A percentile compares a stretch with the other conserved stretches of the same genome.
Conservation (phyloP, 2,888 invertebrate genomes). For the Therioaphis trifolii region DNA sequence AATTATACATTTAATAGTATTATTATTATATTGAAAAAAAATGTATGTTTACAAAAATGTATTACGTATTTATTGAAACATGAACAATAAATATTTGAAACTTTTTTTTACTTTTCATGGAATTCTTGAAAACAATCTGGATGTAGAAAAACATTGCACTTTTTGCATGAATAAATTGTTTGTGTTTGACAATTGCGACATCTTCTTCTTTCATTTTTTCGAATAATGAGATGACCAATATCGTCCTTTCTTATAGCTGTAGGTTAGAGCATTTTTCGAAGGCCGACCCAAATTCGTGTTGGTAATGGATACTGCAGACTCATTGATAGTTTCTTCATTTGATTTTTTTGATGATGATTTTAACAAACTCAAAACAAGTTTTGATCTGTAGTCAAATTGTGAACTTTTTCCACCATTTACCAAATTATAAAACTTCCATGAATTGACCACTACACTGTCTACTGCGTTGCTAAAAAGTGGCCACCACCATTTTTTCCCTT, state of each 20-base stretch:
- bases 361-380: background rate
- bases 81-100: background rate
- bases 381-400: constrained; percentile 7
- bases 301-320: background rate
- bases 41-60: background rate
- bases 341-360: background rate
- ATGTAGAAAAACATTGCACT: constrained; percentile 7
- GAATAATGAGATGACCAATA: background rate
- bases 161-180: constrained; percentile 33
- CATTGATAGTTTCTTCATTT: background rate
- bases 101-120: constrained; percentile 4
- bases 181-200: constrained; percentile 9
- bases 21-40: too few relatives aligned
- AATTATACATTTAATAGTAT: too few relatives aligned
- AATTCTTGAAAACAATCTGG: constrained; percentile 10
- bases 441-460: background rate
- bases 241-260: background rate
- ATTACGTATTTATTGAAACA: background rate
- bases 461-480: constrained; percentile 6
- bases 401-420: background rate
- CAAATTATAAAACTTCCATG: constrained; percentile 4
- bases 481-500: constrained; percentile 1
- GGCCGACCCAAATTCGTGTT: constrained; percentile 2
- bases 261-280: background rate
- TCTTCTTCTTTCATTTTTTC: background rate